Conservation (phyloP, 2,797 vertebrate genomes). For the Protosalanx chinensis region DNA sequence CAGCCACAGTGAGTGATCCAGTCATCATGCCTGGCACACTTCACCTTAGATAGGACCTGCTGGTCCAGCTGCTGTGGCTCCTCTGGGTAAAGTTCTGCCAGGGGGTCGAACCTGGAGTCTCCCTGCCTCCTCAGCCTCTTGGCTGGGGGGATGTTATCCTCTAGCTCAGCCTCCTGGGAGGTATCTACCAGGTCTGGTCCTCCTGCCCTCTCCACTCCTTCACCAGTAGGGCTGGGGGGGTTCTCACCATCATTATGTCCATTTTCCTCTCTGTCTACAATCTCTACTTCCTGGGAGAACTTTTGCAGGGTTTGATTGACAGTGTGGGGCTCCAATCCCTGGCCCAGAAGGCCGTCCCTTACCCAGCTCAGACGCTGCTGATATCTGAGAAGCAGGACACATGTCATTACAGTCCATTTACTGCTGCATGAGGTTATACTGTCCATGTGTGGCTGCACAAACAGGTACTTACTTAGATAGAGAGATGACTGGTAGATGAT, state of each 20-base stretch:
- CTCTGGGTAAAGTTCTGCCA: slow-evolving; percentile 12
- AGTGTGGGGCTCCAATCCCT: slow-evolving; percentile 70
- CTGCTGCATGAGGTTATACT: background rate
- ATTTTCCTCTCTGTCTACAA: slow-evolving; percentile 34
- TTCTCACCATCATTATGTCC: background rate
- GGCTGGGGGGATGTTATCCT: slow-evolving; percentile 6
- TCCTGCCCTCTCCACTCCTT: slow-evolving; percentile 8
- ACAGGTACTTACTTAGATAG: slow-evolving; percentile 77
- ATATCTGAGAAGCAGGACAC: slow-evolving; percentile 69
- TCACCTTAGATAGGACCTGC: slow-evolving; percentile 13
- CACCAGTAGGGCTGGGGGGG: background rate
- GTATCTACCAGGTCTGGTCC: background rate
- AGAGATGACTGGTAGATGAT: slow-evolving; percentile 79
- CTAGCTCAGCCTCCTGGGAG: slow-evolving; percentile 1
- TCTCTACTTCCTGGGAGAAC: slow-evolving; percentile 67
- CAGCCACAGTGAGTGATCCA: slow-evolving; percentile 30
- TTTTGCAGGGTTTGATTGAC: slow-evolving; percentile 61
- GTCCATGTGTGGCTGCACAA: background rate
- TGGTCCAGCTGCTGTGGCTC: slow-evolving; percentile 18
- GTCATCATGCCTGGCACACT: slow-evolving; percentile 40
- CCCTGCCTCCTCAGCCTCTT: slow-evolving; percentile 47
- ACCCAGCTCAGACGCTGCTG: slow-evolving; percentile 76
- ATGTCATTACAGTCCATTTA: background rate
- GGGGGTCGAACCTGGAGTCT: slow-evolving; percentile 32
- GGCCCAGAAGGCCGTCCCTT: slow-evolving; percentile 63